Evolutionary conservation across 2,113 vertebrate genomes (phyloP).

Genomic region (Eolophus roseicapilla): DNA sequence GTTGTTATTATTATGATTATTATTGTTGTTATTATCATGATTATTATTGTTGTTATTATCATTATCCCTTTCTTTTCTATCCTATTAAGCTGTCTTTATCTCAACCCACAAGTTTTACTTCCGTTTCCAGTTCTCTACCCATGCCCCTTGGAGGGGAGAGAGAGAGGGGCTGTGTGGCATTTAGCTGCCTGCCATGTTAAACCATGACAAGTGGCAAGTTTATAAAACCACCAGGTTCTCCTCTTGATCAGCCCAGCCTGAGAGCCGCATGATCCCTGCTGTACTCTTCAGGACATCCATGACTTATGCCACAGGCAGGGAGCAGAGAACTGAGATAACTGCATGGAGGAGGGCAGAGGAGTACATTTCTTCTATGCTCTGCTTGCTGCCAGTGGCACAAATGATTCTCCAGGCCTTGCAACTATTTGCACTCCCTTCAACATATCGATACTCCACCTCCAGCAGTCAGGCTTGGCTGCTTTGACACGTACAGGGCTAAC

Average conservation of each 20-base stretch:
- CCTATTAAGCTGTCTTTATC: background rate
- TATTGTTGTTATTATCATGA: background rate
- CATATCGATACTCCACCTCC: background rate
- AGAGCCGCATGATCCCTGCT: background rate
- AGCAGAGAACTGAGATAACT: background rate
- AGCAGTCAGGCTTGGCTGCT: background rate
- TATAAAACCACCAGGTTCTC: background rate
- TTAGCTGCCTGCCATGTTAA: background rate
- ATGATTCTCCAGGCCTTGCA: background rate
- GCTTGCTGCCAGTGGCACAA: background rate
- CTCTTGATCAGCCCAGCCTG: background rate
- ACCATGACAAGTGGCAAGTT: background rate
- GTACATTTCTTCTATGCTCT: background rate
- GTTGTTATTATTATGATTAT: background rate
- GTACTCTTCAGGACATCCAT: background rate
- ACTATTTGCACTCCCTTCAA: background rate
- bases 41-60: background rate
- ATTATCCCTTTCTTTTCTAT: background rate
- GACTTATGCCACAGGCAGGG: rapidly evolving
- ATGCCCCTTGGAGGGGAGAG: background rate
- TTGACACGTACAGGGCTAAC: background rate
- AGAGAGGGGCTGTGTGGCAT: background rate
- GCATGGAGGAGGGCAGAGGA: background rate
- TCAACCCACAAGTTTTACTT: background rate
- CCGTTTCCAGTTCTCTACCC: background rate